Percentiles rank a stretch among this genome's conserved stretches.
These are phyloP conservation scores for Corythoichthys intestinalis DNA, from an alignment of 2,113 vertebrate genomes.

Conservation along the genomic window DNA sequence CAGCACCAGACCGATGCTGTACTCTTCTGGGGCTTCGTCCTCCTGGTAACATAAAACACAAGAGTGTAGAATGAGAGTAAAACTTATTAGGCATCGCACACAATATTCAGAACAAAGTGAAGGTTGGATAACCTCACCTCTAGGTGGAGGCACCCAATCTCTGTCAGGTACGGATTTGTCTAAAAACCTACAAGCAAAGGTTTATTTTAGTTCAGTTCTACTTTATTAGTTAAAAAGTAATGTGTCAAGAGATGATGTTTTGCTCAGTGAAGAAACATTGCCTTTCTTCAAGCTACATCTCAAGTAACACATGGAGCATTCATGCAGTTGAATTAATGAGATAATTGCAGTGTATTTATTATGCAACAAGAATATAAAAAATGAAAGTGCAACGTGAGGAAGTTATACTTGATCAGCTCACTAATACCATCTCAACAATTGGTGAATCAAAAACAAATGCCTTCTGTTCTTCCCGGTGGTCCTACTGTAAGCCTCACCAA, in stretches of 20 bases:
- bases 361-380: conserved; percentile 1
- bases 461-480: conserved; percentile 46
- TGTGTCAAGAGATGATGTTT: conserved; percentile 1
- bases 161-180: conserved; percentile 61
- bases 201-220: conserved; percentile 10
- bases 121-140: conserved; percentile 59
- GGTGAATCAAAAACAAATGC: conserved; percentile 49
- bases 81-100: background rate
- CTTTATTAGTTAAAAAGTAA: background rate
- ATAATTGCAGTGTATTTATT: conserved; percentile 4
- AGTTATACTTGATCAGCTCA: conserved; percentile 15
- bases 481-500: conserved; percentile 65
- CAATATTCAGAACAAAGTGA: background rate
- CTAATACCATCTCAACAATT: conserved; percentile 26
- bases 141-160: conserved; percentile 58
- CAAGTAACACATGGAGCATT: background rate
- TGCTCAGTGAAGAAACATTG: background rate
- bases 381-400: background rate
- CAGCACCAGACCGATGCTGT: conserved; percentile 60
- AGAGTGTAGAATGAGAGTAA: background rate
- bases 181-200: conserved; percentile 65
- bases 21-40: conserved; percentile 74
- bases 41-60: conserved; percentile 61
- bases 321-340: background rate
- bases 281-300: background rate